Percentiles rank a stretch among this genome's conserved stretches.
phyloP scores from a whole-genome alignment of 2,888 invertebrate species.

The Tetropium fuscum region DNA sequence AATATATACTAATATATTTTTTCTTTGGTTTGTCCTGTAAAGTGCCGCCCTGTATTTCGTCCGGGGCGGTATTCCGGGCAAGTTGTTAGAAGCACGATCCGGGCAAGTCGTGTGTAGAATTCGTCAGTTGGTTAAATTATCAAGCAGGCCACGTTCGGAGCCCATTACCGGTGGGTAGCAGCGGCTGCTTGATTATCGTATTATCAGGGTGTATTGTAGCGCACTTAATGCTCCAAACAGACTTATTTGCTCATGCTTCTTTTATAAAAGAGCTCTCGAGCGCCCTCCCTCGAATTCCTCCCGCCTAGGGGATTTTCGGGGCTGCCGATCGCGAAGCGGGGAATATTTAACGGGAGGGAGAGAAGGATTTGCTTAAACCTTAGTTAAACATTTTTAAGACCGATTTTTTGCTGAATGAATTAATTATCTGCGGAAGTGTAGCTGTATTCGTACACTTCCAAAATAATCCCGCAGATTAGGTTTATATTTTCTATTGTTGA shows the following conservation, averaged over 20 bases:
- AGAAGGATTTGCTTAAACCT: not conserved
- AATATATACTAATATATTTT: too few species aligned
- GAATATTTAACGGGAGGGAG: slow-evolving; percentile 12
- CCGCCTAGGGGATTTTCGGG: slow-evolving; percentile 5
- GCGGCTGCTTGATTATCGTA: slow-evolving; percentile 63
- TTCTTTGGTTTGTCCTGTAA: too few species aligned
- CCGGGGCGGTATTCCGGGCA: slow-evolving; percentile 41
- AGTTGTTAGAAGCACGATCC: slow-evolving; percentile 44
- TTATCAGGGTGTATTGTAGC: slow-evolving; percentile 62
- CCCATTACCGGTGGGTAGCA: slow-evolving; percentile 59
- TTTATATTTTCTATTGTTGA: too few species aligned
- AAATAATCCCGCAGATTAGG: too few species aligned
- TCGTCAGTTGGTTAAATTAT: slow-evolving; percentile 46
- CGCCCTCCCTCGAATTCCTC: slow-evolving; percentile 12
- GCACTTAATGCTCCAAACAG: slow-evolving; percentile 60
- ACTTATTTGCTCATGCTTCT: slow-evolving; percentile 55
- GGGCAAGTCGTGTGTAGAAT: slow-evolving; percentile 39
- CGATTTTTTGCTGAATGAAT: too few species aligned
- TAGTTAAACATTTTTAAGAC: too few species aligned
- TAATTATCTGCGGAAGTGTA: too few species aligned
- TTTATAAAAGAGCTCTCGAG: slow-evolving; percentile 33
- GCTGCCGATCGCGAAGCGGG: not conserved
- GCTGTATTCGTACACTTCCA: too few species aligned
- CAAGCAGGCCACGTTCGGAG: slow-evolving; percentile 57
- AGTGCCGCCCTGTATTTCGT: not conserved